Conservation (phyloP, 1,140 invertebrate species). For the Anadara kagoshimensis region DNA sequence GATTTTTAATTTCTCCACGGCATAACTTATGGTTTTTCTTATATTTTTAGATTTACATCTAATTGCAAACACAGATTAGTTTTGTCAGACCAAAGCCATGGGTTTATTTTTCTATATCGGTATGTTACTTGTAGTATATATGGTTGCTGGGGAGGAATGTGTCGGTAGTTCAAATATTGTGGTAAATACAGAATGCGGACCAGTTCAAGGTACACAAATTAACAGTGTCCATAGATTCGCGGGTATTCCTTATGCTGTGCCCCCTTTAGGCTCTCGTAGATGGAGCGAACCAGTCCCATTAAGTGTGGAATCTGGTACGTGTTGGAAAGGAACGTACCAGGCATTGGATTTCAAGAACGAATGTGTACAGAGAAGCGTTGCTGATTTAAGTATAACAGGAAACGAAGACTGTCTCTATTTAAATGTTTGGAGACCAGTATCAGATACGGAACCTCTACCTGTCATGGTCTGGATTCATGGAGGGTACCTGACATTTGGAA, state of each 20-base stretch:
- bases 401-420: constrained; percentile 57
- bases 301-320: constrained; percentile 20
- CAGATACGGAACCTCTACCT: constrained; percentile 64
- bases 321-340: constrained; percentile 40
- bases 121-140: no score
- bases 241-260: constrained; percentile 88
- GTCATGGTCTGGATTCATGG: constrained; percentile 89
- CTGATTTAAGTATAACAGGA: constrained; percentile 11
- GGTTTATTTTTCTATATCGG: no score
- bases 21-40: no score
- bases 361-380: constrained; percentile 74
- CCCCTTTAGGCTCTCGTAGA: constrained; percentile 79
- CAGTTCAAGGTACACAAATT: constrained; percentile 82
- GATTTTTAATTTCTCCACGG: no score
- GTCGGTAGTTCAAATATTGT: no score
- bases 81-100: no score
- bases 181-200: constrained; percentile 81
- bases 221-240: constrained; percentile 86
- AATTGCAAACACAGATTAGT: no score
- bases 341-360: constrained; percentile 31
- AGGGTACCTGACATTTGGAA: constrained; percentile 81
- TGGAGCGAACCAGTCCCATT: constrained; percentile 78
- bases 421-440: constrained; percentile 55
- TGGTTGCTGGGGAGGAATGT: no score
- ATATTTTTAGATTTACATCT: no score